Conservation (phyloP, 2,797 vertebrate species). For the Cyclopterus lumpus region DNA sequence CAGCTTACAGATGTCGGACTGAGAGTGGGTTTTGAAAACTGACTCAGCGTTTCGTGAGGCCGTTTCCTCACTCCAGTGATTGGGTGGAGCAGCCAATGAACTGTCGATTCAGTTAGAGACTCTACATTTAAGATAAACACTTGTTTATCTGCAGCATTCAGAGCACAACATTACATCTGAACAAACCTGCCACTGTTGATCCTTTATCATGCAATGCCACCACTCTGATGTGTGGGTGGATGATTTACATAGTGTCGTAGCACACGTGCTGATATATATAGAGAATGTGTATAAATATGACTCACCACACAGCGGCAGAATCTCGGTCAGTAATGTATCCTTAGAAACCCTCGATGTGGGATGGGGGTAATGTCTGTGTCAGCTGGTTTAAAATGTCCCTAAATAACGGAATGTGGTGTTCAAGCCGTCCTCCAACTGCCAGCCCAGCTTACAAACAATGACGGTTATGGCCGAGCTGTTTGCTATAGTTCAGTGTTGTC, state of each 20-base stretch:
- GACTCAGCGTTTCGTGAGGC: constrained; percentile 30
- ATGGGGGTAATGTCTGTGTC: constrained; percentile 9
- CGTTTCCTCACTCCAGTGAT: constrained; percentile 34
- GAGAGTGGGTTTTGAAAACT: constrained; percentile 22
- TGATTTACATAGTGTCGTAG: constrained; percentile 42
- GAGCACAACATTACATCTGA: background rate
- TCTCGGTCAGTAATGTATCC: constrained; percentile 42
- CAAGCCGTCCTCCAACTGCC: background rate
- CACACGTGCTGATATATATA: constrained; percentile 13
- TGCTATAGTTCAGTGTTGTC: constrained; percentile 18
- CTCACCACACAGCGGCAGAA: constrained; percentile 47
- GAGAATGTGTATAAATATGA: constrained; percentile 46
- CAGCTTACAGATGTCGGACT: constrained; percentile 43
- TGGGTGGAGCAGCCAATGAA: constrained; percentile 17
- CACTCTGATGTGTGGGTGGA: constrained; percentile 35
- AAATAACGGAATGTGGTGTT: constrained; percentile 1
- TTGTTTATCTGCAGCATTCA: background rate
- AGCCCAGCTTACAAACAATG: background rate
- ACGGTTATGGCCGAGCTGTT: constrained; percentile 22
- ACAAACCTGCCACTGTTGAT: constrained; percentile 24
- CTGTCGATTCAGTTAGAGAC: constrained; percentile 17
- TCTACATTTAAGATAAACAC: background rate
- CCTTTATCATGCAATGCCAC: constrained; percentile 36
- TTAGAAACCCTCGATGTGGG: constrained; percentile 15
- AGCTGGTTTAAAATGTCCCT: constrained; percentile 4